Conservation (phyloP, 2,113 vertebrate genomes). For the Ginglymostoma cirratum region DNA sequence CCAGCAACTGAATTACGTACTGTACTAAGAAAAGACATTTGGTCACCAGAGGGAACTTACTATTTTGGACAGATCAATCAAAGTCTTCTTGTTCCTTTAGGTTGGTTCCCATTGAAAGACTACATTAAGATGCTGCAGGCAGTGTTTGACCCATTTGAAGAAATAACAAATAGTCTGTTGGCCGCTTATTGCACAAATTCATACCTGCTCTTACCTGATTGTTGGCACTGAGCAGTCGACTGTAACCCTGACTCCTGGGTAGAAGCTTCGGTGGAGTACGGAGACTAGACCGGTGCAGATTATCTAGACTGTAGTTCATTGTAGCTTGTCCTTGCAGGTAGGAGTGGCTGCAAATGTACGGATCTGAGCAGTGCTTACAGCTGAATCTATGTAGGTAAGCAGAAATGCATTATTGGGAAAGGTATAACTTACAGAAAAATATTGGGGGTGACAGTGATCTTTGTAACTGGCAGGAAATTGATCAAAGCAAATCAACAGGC, state of each 20-base stretch:
- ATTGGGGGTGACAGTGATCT: not conserved
- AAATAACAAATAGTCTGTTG: not conserved
- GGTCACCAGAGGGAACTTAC: not conserved
- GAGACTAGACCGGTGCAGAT: conserved; percentile 64
- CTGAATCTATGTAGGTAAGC: conserved; percentile 56
- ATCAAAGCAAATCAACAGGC: not conserved
- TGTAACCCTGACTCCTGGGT: conserved; percentile 79
- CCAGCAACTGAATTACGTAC: not conserved
- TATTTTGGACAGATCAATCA: not conserved
- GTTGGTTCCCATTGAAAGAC: not conserved
- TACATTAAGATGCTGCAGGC: not conserved
- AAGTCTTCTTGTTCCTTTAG: not conserved
- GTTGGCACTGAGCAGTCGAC: conserved; percentile 81
- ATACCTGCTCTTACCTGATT: conserved; percentile 70
- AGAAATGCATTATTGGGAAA: not conserved
- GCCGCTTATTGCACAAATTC: not conserved
- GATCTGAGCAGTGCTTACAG: conserved; percentile 77
- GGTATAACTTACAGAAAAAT: not conserved
- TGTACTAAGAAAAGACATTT: not conserved
- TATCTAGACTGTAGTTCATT: conserved; percentile 37
- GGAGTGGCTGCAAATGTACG: conserved; percentile 73
- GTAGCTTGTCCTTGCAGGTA: conserved; percentile 54
- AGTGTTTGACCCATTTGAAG: not conserved
- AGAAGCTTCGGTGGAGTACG: conserved; percentile 78
- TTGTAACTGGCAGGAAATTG: not conserved